Evolutionary conservation across 2,888 invertebrate species (phyloP), one percentile per base, ranked within the genome.

Genomic region (Noctuana brunneofusca): DNA sequence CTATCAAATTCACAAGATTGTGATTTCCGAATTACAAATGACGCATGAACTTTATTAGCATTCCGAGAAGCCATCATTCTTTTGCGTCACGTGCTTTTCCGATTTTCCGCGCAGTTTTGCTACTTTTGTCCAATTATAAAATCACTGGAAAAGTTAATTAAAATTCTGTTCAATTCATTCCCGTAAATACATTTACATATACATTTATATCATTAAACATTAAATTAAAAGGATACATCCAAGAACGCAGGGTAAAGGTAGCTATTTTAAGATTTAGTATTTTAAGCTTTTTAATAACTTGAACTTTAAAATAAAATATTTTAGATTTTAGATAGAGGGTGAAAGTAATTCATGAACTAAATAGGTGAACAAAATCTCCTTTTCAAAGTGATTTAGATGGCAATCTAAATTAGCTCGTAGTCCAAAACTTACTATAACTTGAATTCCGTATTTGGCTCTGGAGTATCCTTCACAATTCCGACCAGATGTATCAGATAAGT

Each of bases 401-500:
- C 5, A 5, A 24, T 24, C 24, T 4, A 4, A 24, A 24, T 24
- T 24, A 3, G 3, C 6, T 41, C 16, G 16, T 14, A n/a, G 9
- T 11, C 2, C 2, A 32, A 32, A 32, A 12, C 4, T 9, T 14
- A 20, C 3, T 18, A 22, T 22, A 18, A 46, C 22, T 22, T 38
- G 1, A 24, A 24, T 1, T 38, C 22, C 53, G n/a, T 3, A 27
- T 18, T 27, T 16, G 24, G 41, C 12, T 5, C 41, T 43, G 3
- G 16, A 9, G 41, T 24, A n/a, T 41, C n/a, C 18, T 54, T 65
- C 63, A 64, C 55, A 64, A 68, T 66, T 60, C 58, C 49, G 62
- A 62, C 52, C 66, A 67, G 66, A 68, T 65, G 49, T 46, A 43
- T 43, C 18, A 38, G 35, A 54, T 54, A 62, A 38, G 27, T 38